These are phyloP conservation scores for Megaustenia siamemsis DNA, from an alignment of 2,888 invertebrate genomes.

Conservation along the genomic window DNA sequence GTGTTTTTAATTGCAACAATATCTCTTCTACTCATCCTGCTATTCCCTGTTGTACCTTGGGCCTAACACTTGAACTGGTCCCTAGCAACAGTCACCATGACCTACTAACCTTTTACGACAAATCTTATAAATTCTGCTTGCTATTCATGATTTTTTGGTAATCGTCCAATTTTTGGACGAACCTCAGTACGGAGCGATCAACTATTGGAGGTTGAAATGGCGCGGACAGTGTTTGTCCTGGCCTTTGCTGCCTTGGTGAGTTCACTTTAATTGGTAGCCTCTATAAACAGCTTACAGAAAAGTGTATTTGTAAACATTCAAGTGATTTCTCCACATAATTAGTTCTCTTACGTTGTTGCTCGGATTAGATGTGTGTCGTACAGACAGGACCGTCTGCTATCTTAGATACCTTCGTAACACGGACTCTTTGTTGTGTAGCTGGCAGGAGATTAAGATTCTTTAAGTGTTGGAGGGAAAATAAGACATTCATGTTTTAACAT, in stretches of 20 bases:
- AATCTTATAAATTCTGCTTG: not conserved
- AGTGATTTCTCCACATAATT: too few species aligned
- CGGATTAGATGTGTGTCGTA: too few species aligned
- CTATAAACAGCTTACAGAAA: too few species aligned
- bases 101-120: constrained; percentile 1
- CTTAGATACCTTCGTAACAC: too few species aligned
- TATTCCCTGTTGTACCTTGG: not conserved
- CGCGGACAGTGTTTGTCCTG: not conserved
- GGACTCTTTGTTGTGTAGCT: too few species aligned
- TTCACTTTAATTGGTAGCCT: not conserved
- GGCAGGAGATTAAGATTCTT: too few species aligned
- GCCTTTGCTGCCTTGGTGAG: not conserved
- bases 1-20: too few species aligned
- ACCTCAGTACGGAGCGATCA: not conserved
- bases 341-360: too few species aligned
- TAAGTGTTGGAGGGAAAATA: too few species aligned
- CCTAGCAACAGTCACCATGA: not conserved
- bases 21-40: not conserved
- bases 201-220: not conserved
- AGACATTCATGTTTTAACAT: too few species aligned
- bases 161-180: constrained; percentile 16
- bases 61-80: not conserved
- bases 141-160: not conserved
- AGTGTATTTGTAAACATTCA: too few species aligned
- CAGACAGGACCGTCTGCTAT: too few species aligned